These are phyloP conservation scores for Oscheius onirici DNA, from an alignment of 2,888 invertebrate species.

Conservation along the genomic window DNA sequence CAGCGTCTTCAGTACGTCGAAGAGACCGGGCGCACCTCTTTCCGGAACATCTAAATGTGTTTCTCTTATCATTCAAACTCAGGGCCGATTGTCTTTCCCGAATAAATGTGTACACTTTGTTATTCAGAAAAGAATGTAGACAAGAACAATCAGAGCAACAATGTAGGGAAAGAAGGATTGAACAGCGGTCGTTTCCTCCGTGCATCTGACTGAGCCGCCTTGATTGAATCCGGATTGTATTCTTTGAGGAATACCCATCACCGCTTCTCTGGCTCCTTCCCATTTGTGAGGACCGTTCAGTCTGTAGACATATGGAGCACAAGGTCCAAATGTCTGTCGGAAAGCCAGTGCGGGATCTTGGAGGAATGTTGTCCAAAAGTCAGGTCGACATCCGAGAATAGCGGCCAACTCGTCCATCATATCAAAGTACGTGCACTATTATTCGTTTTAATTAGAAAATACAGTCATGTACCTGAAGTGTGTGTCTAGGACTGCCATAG, in stretches of 20 bases:
- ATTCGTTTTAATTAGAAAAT: not conserved
- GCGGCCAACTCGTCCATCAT: conserved; percentile 74
- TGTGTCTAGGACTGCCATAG: conserved; percentile 71
- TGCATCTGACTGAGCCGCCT: not conserved
- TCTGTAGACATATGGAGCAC: conserved; percentile 47
- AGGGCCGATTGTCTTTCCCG: too few species aligned
- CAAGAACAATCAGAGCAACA: not conserved
- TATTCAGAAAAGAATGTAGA: conserved; percentile 5
- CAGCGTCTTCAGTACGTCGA: too few species aligned
- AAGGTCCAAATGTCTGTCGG: conserved; percentile 42
- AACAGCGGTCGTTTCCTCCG: not conserved
- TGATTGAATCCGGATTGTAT: conserved; percentile 25
- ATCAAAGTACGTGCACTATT: conserved; percentile 45
- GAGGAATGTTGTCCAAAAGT: conserved; percentile 67
- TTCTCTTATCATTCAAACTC: too few species aligned
- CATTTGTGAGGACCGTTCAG: conserved; percentile 72
- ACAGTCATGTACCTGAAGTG: conserved; percentile 70
- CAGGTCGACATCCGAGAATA: conserved; percentile 72
- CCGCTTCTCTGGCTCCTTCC: conserved; percentile 51
- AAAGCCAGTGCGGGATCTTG: conserved; percentile 48
- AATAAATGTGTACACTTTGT: not conserved
- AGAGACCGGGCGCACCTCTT: too few species aligned
- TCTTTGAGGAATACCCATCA: conserved; percentile 12
- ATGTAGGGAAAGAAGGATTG: not conserved
- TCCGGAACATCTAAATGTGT: too few species aligned